Conservation (phyloP, 2,888 invertebrate genomes). For the Euclidia mi region DNA sequence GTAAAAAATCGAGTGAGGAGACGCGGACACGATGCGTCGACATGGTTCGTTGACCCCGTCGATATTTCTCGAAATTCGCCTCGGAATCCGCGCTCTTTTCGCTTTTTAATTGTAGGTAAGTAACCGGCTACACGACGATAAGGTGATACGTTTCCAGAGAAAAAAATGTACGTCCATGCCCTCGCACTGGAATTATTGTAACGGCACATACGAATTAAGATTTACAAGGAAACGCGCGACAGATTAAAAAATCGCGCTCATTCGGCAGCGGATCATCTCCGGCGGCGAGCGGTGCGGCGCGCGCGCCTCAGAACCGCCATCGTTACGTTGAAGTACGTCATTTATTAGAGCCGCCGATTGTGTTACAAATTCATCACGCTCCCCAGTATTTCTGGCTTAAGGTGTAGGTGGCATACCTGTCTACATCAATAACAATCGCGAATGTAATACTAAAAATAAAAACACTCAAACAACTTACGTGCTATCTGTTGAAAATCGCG, state of each 20-base stretch:
- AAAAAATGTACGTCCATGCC: slow-evolving; percentile 75
- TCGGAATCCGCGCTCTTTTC: slow-evolving; percentile 87
- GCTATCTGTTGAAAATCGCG: slow-evolving; percentile 54
- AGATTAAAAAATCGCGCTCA: slow-evolving; percentile 70
- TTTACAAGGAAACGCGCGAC: slow-evolving; percentile 76
- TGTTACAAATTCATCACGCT: slow-evolving; percentile 41
- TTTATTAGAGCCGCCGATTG: slow-evolving; percentile 40
- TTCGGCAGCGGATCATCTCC: slow-evolving; percentile 61
- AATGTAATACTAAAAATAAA: slow-evolving; percentile 49
- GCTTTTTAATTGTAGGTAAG: slow-evolving; percentile 88
- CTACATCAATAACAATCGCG: slow-evolving; percentile 52
- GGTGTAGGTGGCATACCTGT: slow-evolving; percentile 53
- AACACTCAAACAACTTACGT: slow-evolving; percentile 41
- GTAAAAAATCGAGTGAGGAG: slow-evolving; percentile 79
- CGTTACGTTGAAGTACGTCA: slow-evolving; percentile 43
- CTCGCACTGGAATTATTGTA: slow-evolving; percentile 80
- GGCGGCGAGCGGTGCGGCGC: slow-evolving; percentile 22
- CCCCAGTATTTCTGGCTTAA: slow-evolving; percentile 38
- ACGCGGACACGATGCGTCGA: slow-evolving; percentile 86
- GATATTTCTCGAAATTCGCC: slow-evolving; percentile 89
- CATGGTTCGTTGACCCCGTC: slow-evolving; percentile 86
- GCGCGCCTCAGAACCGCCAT: slow-evolving; percentile 41
- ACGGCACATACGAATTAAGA: slow-evolving; percentile 83
- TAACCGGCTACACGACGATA: slow-evolving; percentile 83
- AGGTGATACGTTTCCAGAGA: slow-evolving; percentile 86